These are phyloP conservation scores for Ptychochromis oligacanthus DNA, from an alignment of 2,113 vertebrate species.

Conservation along the genomic window DNA sequence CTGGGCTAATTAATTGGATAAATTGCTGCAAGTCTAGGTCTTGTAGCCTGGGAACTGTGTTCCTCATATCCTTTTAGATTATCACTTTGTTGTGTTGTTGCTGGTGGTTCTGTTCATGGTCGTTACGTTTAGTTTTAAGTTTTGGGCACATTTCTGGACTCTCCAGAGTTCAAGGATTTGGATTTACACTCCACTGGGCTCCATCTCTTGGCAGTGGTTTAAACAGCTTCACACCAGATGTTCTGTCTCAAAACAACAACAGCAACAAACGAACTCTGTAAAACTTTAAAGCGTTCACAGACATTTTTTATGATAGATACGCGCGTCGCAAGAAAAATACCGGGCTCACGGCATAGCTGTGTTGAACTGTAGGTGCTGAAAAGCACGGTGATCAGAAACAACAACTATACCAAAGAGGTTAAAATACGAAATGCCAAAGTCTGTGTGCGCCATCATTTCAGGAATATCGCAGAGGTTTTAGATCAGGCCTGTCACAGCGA, in stretches of 20 bases:
- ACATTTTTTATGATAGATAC: no score
- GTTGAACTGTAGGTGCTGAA: background rate
- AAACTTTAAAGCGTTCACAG: background rate
- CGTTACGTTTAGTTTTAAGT: background rate
- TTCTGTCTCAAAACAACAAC: slow-evolving; percentile 54
- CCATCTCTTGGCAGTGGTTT: slow-evolving; percentile 34
- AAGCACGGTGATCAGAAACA: background rate
- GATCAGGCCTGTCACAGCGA: background rate
- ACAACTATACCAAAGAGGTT: background rate
- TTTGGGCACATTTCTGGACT: background rate
- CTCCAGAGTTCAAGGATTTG: background rate
- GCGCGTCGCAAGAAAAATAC: background rate
- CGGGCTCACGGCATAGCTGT: background rate
- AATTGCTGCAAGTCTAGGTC: background rate
- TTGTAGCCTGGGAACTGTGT: background rate
- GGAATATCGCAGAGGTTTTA: background rate
- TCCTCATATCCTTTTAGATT: background rate
- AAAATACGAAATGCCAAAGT: background rate
- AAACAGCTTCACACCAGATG: slow-evolving; percentile 57
- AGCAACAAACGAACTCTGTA: background rate
- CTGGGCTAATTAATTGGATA: background rate
- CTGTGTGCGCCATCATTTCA: background rate
- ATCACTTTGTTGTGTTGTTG: background rate
- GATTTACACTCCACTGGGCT: slow-evolving; percentile 12
- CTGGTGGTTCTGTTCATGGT: background rate